Evolutionary conservation across 1,140 invertebrate genomes (phyloP).

Genomic region (Halictus rubicundus): DNA sequence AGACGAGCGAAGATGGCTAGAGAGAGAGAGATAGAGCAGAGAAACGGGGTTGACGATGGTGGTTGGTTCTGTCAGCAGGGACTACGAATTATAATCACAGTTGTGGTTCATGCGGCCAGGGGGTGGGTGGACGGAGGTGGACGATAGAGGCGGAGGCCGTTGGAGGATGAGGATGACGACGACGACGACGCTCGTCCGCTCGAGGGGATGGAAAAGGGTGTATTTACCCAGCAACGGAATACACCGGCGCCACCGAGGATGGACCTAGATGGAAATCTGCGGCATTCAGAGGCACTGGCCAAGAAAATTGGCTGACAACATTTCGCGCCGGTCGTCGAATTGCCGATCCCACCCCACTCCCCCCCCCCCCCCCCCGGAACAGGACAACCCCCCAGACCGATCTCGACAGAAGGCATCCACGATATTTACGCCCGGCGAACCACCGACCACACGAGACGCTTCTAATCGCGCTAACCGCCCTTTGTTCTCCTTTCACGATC

Average conservation of each 20-base stretch:
- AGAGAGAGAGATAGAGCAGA: conserved; percentile 10
- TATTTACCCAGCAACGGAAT: conserved; percentile 75
- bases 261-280: conserved; percentile 79
- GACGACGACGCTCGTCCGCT: conserved; percentile 57
- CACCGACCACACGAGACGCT: conserved; percentile 3
- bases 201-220: conserved; percentile 69
- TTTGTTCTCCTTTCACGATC: background rate
- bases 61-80: conserved; percentile 66
- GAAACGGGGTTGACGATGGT: conserved; percentile 52
- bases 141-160: conserved; percentile 44
- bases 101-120: conserved; percentile 73
- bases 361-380: conserved; percentile 17
- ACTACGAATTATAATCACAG: conserved; percentile 80
- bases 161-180: conserved; percentile 33
- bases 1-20: background rate
- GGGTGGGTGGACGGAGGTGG: conserved; percentile 30
- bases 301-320: conserved; percentile 82
- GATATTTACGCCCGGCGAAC: conserved; percentile 56
- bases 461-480: conserved; percentile 27
- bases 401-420: conserved; percentile 10
- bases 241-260: conserved; percentile 67
- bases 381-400: too few species aligned
- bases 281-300: conserved; percentile 81
- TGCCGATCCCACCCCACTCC: conserved; percentile 60
- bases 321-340: conserved; percentile 75